These are phyloP conservation scores for Epinotia ramella DNA, from an alignment of 2,888 invertebrate species.

Conservation along the genomic window DNA sequence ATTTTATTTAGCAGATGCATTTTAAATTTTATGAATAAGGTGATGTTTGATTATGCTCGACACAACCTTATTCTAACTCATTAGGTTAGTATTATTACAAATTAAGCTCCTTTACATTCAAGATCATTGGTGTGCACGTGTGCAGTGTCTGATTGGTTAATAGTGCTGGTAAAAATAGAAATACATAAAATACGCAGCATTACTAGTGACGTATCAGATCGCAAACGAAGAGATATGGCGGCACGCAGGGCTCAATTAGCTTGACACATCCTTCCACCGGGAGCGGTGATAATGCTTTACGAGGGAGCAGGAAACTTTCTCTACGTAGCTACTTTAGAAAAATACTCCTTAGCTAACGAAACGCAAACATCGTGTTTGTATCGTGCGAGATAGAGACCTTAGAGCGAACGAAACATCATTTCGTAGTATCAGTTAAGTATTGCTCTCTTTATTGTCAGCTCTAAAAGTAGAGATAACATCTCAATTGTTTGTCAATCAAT, in stretches of 20 bases:
- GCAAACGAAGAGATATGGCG: slow-evolving; percentile 36
- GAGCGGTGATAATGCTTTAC: slow-evolving; percentile 13
- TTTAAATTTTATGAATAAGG: no score
- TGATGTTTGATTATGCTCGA: no score
- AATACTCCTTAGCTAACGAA: background rate
- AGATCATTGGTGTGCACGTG: background rate
- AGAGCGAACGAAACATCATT: no score
- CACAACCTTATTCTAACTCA: no score
- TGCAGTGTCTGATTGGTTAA: no score
- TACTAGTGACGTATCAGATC: background rate
- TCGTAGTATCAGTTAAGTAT: no score
- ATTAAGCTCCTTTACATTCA: background rate
- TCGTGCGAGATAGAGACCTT: no score
- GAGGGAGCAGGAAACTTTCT: background rate
- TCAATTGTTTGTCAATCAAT: no score
- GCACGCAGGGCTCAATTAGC: slow-evolving; percentile 24
- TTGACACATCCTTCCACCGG: slow-evolving; percentile 29
- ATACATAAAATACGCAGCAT: background rate
- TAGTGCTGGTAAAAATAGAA: background rate
- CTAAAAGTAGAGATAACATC: no score
- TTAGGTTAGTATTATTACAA: background rate
- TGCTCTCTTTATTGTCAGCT: no score
- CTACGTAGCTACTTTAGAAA: background rate
- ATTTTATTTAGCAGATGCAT: no score
- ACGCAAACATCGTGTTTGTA: no score